These are phyloP conservation scores for Plagodis dolabraria DNA, from an alignment of 2,888 invertebrate species.

Conservation along the genomic window DNA sequence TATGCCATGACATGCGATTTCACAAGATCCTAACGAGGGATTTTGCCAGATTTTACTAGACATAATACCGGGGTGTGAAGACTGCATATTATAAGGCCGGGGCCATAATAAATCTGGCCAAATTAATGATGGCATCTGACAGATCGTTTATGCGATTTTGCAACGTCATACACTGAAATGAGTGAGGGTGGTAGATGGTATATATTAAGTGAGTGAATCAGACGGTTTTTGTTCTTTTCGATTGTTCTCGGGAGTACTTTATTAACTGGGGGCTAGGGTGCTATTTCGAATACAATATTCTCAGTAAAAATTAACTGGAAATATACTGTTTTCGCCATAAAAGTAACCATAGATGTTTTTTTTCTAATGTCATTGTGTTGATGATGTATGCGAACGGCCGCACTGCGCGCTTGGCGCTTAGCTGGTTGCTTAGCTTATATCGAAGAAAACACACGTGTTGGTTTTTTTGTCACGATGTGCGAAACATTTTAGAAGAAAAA, in stretches of 20 bases:
- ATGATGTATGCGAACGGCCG: too few species aligned
- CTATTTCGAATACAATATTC: too few species aligned
- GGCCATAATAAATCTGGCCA: conserved; percentile 74
- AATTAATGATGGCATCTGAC: conserved; percentile 78
- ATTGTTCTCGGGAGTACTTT: conserved; percentile 13
- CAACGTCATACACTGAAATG: conserved; percentile 74
- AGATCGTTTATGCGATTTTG: conserved; percentile 77
- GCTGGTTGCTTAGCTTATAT: too few species aligned
- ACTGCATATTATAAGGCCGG: conserved; percentile 56
- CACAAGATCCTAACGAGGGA: conserved; percentile 13
- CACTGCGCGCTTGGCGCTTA: too few species aligned
- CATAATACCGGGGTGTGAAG: conserved; percentile 29
- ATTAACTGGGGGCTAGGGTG: too few species aligned
- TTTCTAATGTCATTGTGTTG: too few species aligned
- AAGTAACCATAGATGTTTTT: too few species aligned
- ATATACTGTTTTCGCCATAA: too few species aligned
- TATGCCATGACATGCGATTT: conserved; percentile 28
- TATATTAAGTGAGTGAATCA: conserved; percentile 46
- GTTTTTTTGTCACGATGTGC: too few species aligned
- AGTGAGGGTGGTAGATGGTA: conserved; percentile 38
- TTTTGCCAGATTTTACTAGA: conserved; percentile 24
- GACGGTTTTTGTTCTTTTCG: conserved; percentile 40
- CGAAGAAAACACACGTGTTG: too few species aligned
- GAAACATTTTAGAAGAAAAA: too few species aligned
- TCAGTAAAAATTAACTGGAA: too few species aligned